Evolutionary conservation across 2,888 invertebrate species (phyloP).

Genomic region (Netelia melanura): DNA sequence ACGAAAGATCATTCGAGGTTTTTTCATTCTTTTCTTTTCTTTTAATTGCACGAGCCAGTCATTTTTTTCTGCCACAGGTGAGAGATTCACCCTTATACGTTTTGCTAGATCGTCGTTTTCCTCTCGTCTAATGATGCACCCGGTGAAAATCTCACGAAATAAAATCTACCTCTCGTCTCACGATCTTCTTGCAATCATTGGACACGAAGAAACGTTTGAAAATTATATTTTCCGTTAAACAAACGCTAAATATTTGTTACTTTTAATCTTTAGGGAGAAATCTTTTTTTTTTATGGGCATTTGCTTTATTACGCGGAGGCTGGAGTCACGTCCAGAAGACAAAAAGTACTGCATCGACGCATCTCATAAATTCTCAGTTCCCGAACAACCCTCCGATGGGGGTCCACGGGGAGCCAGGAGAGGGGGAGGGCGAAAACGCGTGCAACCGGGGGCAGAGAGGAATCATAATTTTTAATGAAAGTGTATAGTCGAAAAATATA

Average conservation of each 20-base stretch:
- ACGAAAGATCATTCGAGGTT: conserved; percentile 9
- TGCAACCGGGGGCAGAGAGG: not conserved
- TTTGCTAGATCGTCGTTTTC: conserved; percentile 5
- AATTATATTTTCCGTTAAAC: too few species aligned
- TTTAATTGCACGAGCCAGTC: not conserved
- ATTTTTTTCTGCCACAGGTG: conserved; percentile 18
- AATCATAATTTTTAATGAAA: conserved; percentile 80
- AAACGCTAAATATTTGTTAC: not conserved
- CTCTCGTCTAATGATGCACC: conserved; percentile 75
- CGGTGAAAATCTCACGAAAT: conserved; percentile 71
- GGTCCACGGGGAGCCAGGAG: conserved; percentile 6
- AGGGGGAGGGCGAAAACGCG: not conserved
- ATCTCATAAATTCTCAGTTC: conserved; percentile 40
- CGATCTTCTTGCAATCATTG: conserved; percentile 1
- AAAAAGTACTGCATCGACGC: conserved; percentile 47
- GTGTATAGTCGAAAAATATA: conserved; percentile 73
- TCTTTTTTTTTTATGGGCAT: not conserved
- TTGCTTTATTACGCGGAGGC: not conserved
- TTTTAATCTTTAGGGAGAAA: too few species aligned
- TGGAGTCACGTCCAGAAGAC: not conserved
- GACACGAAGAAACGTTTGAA: not conserved
- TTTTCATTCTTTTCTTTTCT: conserved; percentile 8
- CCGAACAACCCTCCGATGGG: conserved; percentile 52
- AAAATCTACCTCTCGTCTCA: conserved; percentile 71
- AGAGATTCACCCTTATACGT: conserved; percentile 1